A percentile compares a stretch with the other conserved stretches of the same genome.
Conservation (phyloP, 2,113 vertebrate genomes). For the Brienomyrus brachyistius region DNA sequence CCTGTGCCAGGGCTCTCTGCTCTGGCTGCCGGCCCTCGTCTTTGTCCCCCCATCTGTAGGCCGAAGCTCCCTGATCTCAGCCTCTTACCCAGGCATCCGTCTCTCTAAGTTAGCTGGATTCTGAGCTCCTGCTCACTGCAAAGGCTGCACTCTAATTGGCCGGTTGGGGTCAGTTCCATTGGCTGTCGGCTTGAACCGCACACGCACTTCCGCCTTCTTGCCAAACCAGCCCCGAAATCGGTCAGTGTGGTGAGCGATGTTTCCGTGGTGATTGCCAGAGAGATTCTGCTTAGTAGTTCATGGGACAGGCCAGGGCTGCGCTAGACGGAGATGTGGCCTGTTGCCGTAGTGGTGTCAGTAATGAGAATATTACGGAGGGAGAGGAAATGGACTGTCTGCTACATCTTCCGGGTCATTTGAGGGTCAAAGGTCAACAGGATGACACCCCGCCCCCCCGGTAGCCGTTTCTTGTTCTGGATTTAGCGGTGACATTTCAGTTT, state of each 20-base stretch:
- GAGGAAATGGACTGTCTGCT: not conserved
- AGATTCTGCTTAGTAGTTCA: not conserved
- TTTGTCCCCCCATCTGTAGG: not conserved
- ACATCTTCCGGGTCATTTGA: not conserved
- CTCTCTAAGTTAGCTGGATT: not conserved
- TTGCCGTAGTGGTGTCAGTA: not conserved
- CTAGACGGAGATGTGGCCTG: not conserved
- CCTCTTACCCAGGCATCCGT: not conserved
- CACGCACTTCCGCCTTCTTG: not conserved
- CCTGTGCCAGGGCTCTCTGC: not conserved
- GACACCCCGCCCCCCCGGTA: not conserved
- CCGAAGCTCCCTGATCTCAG: not conserved
- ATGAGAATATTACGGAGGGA: not conserved
- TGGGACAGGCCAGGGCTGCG: not conserved
- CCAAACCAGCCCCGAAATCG: not conserved
- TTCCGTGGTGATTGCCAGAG: not conserved
- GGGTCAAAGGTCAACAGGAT: not conserved
- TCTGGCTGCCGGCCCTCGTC: not conserved
- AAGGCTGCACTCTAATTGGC: not conserved
- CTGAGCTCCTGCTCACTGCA: not conserved
- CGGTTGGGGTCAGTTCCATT: not conserved
- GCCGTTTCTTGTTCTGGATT: not conserved
- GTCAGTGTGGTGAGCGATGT: not conserved
- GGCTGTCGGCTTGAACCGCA: not conserved
- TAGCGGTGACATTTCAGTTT: not conserved